phyloP scores from a whole-genome alignment of 2,797 vertebrate species.

The Gallinago stenura region DNA sequence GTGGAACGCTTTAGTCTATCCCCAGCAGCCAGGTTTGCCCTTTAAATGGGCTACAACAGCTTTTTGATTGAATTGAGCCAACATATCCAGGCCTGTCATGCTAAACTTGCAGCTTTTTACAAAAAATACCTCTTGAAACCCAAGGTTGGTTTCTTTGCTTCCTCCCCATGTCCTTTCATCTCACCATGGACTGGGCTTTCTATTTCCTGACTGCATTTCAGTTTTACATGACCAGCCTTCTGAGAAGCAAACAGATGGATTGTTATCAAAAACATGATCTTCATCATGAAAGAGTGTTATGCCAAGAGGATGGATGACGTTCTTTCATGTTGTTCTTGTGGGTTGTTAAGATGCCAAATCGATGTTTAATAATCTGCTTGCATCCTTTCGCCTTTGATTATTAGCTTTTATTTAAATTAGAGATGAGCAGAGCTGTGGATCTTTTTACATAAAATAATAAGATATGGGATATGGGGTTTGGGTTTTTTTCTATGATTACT shows the following conservation, averaged over 20 bases:
- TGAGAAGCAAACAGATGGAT: not conserved
- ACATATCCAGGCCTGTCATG: not conserved
- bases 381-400: not conserved
- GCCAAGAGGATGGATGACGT: not conserved
- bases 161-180: not conserved
- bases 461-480: rapidly evolving
- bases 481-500: not conserved
- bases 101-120: not conserved
- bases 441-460: not conserved
- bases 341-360: not conserved
- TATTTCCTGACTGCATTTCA: not conserved
- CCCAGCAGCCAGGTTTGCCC: not conserved
- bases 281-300: not conserved
- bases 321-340: not conserved
- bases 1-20: not conserved
- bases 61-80: not conserved
- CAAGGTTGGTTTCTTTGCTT: not conserved
- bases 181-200: not conserved
- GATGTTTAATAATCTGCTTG: not conserved
- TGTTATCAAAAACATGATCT: not conserved
- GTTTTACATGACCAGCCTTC: not conserved
- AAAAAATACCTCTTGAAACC: not conserved
- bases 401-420: not conserved
- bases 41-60: not conserved
- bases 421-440: not conserved